Conservation (phyloP, 2,113 vertebrate genomes). For the Bubo blakistoni region DNA sequence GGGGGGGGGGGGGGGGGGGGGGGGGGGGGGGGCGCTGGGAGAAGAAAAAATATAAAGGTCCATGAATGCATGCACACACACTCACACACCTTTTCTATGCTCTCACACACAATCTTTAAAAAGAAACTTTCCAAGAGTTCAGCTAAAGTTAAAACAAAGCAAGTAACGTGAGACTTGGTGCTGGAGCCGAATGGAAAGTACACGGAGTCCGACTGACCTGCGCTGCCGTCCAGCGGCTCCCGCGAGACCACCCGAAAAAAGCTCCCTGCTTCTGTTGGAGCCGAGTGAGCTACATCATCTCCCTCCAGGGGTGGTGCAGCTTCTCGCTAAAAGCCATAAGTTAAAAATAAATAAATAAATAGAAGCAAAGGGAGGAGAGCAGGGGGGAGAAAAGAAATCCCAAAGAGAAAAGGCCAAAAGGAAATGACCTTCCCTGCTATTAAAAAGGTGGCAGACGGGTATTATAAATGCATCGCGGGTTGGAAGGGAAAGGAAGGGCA, state of each 20-base stretch:
- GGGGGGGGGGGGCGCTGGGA: no score
- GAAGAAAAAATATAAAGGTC: no score
- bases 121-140: constrained; percentile 42
- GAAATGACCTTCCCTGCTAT: neutral
- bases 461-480: neutral
- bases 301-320: neutral
- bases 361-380: neutral
- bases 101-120: neutral
- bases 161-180: constrained; percentile 25
- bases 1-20: no score
- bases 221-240: neutral
- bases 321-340: neutral
- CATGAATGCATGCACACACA: fast-evolving
- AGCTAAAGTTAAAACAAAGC: constrained; percentile 16
- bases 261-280: neutral
- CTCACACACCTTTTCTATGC: neutral
- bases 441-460: neutral
- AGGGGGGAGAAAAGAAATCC: neutral
- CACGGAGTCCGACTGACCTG: neutral
- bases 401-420: neutral
- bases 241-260: neutral
- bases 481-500: neutral
- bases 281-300: neutral
- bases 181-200: constrained; percentile 19
- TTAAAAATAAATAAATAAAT: neutral